Conservation (phyloP, 30 jellyfish, hydroid and myxozoan species). For the Nemopilema nomurai region DNA sequence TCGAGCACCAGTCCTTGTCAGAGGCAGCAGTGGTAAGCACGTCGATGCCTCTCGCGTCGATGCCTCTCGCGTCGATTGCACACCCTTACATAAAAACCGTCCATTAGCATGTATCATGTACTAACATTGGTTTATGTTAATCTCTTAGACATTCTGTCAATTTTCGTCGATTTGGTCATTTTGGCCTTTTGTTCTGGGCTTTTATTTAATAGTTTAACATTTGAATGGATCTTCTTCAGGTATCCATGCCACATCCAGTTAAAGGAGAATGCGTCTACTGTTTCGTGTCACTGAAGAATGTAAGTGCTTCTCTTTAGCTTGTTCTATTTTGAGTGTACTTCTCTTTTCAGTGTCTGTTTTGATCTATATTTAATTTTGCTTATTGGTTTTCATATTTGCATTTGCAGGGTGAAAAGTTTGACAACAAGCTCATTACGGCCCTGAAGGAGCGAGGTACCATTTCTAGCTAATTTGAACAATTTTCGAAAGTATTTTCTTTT, state of each 20-base stretch:
- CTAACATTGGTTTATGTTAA: too few species aligned
- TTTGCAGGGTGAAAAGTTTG: not conserved
- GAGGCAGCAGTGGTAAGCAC: slow-evolving; percentile 96
- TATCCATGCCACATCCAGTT: slow-evolving; percentile 82
- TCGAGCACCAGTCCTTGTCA: slow-evolving; percentile 87
- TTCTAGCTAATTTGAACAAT: not conserved
- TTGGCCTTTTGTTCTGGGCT: not conserved
- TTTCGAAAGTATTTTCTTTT: not conserved
- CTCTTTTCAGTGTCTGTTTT: not conserved
- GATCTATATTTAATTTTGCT: too few species aligned
- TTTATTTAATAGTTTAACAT: not conserved
- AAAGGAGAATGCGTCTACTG: slow-evolving; percentile 95
- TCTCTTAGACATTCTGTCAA: too few species aligned
- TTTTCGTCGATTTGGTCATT: too few species aligned
- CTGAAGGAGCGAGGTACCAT: not conserved
- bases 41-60: not conserved
- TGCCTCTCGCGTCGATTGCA: not conserved
- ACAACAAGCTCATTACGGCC: not conserved
- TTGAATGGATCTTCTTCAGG: slow-evolving; percentile 22
- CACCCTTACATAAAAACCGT: not conserved
- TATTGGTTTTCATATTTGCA: not conserved
- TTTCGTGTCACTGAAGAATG: slow-evolving; percentile 79
- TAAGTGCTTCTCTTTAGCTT: slow-evolving; percentile 50
- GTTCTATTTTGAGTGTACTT: too few species aligned
- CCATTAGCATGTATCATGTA: not conserved